Conservation (phyloP, 2,797 vertebrate species). For the Myotis pilosus region DNA sequence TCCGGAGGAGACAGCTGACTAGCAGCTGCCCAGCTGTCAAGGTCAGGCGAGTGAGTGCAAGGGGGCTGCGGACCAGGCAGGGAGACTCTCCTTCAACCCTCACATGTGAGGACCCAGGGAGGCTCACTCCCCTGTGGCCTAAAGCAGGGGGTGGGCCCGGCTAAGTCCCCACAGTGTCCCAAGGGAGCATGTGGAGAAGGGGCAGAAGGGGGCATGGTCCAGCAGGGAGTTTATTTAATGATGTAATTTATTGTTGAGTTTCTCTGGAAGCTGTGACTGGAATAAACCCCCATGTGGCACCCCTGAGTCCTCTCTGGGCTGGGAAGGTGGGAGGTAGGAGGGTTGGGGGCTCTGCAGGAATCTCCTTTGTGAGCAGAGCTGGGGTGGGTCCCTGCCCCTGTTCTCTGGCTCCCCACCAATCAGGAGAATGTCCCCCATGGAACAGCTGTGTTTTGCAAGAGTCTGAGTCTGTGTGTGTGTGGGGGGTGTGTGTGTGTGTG, state of each 20-base stretch:
- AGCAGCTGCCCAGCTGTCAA: constrained; percentile 71
- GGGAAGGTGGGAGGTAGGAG: neutral
- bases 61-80: constrained; percentile 1
- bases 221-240: constrained; percentile 84
- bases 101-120: neutral
- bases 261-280: constrained; percentile 82
- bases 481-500: too few species aligned
- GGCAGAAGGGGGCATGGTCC: neutral
- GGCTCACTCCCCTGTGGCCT: neutral
- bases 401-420: neutral
- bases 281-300: constrained; percentile 75
- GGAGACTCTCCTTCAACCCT: neutral
- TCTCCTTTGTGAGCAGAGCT: neutral
- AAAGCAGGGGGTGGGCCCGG: neutral
- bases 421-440: neutral
- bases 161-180: neutral
- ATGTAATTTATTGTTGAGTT: constrained; percentile 87
- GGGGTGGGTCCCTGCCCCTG: neutral
- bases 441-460: constrained; percentile 22
- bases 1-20: constrained; percentile 67
- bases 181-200: neutral
- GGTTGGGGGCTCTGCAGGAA: neutral
- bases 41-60: constrained; percentile 33
- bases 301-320: constrained; percentile 25
- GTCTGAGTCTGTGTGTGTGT: neutral